These are phyloP conservation scores for Lasioglossum figueresi DNA, from an alignment of 2,888 invertebrate species.

Conservation along the genomic window DNA sequence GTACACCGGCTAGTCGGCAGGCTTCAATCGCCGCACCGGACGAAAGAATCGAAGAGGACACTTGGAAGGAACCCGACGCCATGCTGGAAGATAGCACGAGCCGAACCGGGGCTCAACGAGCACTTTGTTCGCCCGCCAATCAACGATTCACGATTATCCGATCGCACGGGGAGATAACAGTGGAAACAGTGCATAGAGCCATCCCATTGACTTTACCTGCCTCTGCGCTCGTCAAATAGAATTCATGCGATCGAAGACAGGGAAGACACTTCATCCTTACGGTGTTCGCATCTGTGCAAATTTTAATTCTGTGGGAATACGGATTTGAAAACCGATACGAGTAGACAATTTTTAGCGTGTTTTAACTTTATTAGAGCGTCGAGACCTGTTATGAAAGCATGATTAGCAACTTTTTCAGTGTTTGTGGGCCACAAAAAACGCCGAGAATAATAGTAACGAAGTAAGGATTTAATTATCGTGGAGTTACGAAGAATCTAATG, in stretches of 20 bases:
- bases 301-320: not conserved
- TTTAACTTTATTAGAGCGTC: too few relatives aligned
- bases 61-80: conserved; percentile 38
- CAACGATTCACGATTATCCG: not conserved
- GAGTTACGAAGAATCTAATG: not conserved
- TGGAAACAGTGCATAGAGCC: not conserved
- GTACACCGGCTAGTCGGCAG: conserved; percentile 43
- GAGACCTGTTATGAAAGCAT: too few relatives aligned
- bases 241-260: not conserved
- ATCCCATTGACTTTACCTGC: not conserved
- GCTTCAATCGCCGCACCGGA: conserved; percentile 24
- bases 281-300: not conserved
- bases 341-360: too few relatives aligned
- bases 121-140: not conserved
- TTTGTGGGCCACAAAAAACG: too few relatives aligned
- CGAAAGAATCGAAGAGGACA: conserved; percentile 45
- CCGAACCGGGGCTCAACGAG: not conserved
- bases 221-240: not conserved
- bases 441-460: not conserved
- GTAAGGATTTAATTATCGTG: not conserved
- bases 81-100: conserved; percentile 9
- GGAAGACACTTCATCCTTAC: not conserved
- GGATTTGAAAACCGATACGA: not conserved
- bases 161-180: not conserved
- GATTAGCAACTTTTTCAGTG: too few relatives aligned